A percentile compares a stretch with the other conserved stretches of the same genome.
Evolutionary conservation across 2,113 vertebrate species (phyloP).

Genomic region (Eulacestoma nigropectus): DNA sequence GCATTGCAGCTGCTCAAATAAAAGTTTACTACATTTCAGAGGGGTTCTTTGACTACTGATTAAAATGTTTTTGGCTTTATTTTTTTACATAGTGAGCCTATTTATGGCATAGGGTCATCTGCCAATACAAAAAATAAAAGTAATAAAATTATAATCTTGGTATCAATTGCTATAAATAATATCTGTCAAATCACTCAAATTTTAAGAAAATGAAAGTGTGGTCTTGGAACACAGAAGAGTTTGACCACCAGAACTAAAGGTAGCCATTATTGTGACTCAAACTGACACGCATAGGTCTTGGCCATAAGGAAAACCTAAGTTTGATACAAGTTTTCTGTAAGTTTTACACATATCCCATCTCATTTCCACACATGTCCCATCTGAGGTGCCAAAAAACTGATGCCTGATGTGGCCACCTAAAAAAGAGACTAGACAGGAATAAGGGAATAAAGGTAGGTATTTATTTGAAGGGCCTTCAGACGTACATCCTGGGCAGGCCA

Average conservation of each 20-base stretch:
- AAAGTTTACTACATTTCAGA: not conserved
- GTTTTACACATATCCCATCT: too few species aligned
- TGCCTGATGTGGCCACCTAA: too few species aligned
- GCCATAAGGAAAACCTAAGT: not conserved
- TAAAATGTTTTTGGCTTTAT: not conserved
- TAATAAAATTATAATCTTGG: not conserved
- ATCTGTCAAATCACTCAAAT: not conserved
- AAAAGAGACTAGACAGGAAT: too few species aligned
- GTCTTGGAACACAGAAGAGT: not conserved
- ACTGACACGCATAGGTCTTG: not conserved
- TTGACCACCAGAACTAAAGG: not conserved
- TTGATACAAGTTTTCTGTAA: not conserved
- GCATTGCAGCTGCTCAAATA: not conserved
- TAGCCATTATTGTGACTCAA: not conserved
- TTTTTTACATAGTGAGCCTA: not conserved
- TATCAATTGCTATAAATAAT: not conserved
- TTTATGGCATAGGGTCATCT: not conserved
- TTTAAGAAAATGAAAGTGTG: not conserved
- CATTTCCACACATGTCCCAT: too few species aligned
- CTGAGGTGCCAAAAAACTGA: too few species aligned
- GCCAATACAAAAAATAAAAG: not conserved
- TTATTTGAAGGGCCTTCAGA: too few species aligned
- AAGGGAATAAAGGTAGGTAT: too few species aligned
- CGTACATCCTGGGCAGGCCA: too few species aligned
- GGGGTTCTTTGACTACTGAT: rapidly evolving